Conservation (phyloP, 1,140 invertebrate species). For the Belonocnema kinseyi region DNA sequence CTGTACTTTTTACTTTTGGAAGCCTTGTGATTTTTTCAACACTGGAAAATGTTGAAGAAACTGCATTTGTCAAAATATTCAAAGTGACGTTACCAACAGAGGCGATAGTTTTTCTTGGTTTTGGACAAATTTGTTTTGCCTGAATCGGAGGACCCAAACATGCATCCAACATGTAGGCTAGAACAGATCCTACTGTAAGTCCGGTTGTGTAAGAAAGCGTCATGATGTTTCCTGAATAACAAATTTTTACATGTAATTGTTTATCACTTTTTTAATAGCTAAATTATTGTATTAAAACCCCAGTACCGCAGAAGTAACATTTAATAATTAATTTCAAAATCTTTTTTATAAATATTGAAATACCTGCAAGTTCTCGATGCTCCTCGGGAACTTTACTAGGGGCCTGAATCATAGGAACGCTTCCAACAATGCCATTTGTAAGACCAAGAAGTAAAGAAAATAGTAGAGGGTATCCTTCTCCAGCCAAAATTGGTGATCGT, state of each 20-base stretch:
- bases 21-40: slow-evolving; percentile 55
- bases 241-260: slow-evolving; percentile 3
- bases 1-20: slow-evolving; percentile 56
- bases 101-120: slow-evolving; percentile 42
- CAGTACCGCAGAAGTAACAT: not conserved
- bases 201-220: slow-evolving; percentile 92
- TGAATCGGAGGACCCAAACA: slow-evolving; percentile 80
- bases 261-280: not conserved
- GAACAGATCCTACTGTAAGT: slow-evolving; percentile 86
- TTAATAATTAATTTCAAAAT: slow-evolving; percentile 7
- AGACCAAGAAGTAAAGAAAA: slow-evolving; percentile 87
- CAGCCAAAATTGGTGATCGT: slow-evolving; percentile 82
- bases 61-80: slow-evolving; percentile 48
- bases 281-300: too few species aligned
- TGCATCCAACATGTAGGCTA: slow-evolving; percentile 88
- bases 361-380: slow-evolving; percentile 85
- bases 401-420: slow-evolving; percentile 93
- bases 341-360: slow-evolving; percentile 11
- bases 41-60: slow-evolving; percentile 55
- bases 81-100: slow-evolving; percentile 46
- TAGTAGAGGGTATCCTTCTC: slow-evolving; percentile 82
- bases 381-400: slow-evolving; percentile 87
- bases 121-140: slow-evolving; percentile 59
- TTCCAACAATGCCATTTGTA: slow-evolving; percentile 91
- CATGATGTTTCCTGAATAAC: slow-evolving; percentile 89